A percentile compares a stretch with the other conserved stretches of the same genome.
Evolutionary conservation across 2,113 vertebrate genomes (phyloP).

Genomic region (Mixornis gularis): DNA sequence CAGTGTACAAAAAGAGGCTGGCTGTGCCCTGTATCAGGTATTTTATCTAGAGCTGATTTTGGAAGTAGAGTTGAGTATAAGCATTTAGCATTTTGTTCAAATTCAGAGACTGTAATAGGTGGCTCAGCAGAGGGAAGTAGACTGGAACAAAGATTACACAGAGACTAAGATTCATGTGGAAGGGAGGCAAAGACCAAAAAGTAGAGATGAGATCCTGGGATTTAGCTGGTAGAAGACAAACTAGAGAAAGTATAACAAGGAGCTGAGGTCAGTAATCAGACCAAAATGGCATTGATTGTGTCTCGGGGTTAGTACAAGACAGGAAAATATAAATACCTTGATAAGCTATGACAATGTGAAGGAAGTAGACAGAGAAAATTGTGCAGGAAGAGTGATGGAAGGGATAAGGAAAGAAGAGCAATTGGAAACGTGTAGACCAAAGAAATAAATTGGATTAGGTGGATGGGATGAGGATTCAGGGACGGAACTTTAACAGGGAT

Average conservation of each 20-base stretch:
- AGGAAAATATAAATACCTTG: background rate
- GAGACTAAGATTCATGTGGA: background rate
- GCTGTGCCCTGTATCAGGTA: background rate
- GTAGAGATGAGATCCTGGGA: background rate
- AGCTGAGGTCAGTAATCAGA: background rate
- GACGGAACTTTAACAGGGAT: background rate
- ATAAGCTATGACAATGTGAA: background rate
- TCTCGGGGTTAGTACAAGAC: background rate
- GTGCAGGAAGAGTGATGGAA: background rate
- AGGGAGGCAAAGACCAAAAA: background rate
- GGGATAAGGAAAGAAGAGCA: background rate
- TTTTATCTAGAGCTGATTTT: background rate
- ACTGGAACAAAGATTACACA: background rate
- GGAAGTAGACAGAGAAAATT: background rate
- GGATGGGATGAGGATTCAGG: background rate
- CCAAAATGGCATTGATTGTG: background rate
- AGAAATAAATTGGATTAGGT: background rate
- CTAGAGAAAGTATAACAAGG: background rate
- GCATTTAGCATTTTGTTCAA: background rate
- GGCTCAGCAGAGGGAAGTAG: background rate
- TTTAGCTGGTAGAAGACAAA: background rate
- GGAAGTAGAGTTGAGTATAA: background rate
- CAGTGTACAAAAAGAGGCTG: background rate
- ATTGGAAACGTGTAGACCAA: fast-evolving
- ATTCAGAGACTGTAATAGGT: background rate